phyloP scores from a whole-genome alignment of 2,113 vertebrate genomes.

The Gobiocypris rarus region DNA sequence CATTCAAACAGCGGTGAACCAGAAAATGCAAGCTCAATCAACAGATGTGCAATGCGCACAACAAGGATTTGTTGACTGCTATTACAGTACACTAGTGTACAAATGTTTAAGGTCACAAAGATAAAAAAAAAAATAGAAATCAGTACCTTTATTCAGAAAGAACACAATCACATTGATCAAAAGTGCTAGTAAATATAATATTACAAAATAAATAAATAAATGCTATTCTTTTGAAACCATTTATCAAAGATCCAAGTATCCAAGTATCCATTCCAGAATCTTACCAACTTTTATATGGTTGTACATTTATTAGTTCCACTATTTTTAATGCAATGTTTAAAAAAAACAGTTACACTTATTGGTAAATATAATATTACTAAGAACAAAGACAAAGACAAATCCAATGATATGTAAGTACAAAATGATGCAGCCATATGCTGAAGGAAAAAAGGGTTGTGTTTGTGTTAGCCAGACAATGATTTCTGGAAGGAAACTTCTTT shows the following conservation, averaged over 20 bases:
- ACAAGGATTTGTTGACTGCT: no score
- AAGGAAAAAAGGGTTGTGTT: not conserved
- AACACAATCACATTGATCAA: no score
- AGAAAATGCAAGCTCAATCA: slow-evolving; percentile 38
- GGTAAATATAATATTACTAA: not conserved
- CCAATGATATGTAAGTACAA: not conserved
- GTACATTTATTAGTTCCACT: not conserved
- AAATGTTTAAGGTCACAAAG: no score
- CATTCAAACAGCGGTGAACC: slow-evolving; percentile 15
- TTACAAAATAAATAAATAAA: no score
- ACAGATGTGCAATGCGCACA: slow-evolving; percentile 39
- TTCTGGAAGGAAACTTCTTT: slow-evolving; percentile 29
- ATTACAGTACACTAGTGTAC: no score
- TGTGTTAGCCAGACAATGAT: slow-evolving; percentile 14
- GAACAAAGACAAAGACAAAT: not conserved
- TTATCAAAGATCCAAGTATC: no score
- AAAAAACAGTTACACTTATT: not conserved
- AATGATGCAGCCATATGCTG: not conserved
- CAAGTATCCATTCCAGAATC: no score
- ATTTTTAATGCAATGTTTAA: not conserved
- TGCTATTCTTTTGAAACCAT: no score
- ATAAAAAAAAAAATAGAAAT: no score
- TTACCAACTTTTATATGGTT: no score
- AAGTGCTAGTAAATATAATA: no score
- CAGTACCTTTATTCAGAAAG: no score